A percentile compares a stretch with the other conserved stretches of the same genome.
These are phyloP conservation scores for Podiceps cristatus DNA, from an alignment of 2,113 vertebrate species.

Conservation along the genomic window DNA sequence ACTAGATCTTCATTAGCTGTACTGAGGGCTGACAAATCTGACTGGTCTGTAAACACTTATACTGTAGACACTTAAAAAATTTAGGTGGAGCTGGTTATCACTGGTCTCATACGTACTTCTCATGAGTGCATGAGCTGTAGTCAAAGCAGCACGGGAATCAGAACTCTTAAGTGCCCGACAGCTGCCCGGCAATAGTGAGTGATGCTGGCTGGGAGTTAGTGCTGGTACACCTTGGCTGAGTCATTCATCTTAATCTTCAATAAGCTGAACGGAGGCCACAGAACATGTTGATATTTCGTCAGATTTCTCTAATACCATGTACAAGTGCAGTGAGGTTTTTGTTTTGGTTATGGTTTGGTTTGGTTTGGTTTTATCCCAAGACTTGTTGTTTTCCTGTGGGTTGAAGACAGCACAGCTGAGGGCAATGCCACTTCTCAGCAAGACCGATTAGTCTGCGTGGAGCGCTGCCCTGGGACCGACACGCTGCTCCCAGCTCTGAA, in stretches of 20 bases:
- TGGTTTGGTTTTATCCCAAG: background rate
- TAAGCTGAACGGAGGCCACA: background rate
- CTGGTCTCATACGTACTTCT: background rate
- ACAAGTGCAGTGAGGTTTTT: background rate
- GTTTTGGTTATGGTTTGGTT: too few relatives aligned
- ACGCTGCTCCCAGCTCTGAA: background rate
- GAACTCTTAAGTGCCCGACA: background rate
- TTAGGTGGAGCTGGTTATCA: background rate
- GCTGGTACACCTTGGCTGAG: background rate
- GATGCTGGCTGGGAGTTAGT: background rate
- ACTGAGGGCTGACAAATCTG: background rate
- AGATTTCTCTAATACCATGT: background rate
- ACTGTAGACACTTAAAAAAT: background rate
- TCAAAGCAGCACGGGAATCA: background rate
- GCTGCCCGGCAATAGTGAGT: background rate
- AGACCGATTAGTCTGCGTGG: accelerated
- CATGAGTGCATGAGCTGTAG: background rate
- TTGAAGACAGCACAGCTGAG: background rate
- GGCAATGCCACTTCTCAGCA: background rate
- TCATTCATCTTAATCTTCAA: background rate
- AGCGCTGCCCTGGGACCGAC: background rate
- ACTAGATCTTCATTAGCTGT: background rate
- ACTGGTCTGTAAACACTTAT: background rate
- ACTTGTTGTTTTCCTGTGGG: background rate
- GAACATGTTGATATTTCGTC: background rate